Evolutionary conservation across 2,113 vertebrate species (phyloP), one percentile per base, ranked within the genome.

Genomic region (Pangasianodon gigas): DNA sequence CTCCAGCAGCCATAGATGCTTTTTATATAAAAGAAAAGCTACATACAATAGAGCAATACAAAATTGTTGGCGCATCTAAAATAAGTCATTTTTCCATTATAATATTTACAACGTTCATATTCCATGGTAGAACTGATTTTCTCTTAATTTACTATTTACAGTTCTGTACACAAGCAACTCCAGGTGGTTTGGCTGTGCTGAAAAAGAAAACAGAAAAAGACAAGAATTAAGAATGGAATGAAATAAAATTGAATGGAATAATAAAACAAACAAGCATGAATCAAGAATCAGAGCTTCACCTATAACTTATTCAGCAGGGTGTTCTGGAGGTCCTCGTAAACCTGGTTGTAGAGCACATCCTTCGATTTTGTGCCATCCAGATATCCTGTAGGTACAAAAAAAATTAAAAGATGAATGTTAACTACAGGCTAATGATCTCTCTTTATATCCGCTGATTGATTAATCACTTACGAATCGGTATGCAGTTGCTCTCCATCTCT

Each of bases 251-350:
- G 1, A 89, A 24, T 11, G 44, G 16, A 80, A 85, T 32, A 71
- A 67, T 48, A 32, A 71, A 29, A 58, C 13, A 46, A 8, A 19
- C 24, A 51, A 4, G 37, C 4, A 0, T 16, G 24, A 51, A 32
- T 46, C 21, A 29, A 51, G 58, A 83, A 37, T n/a, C 26, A 37
- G 9, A 0, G 2, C 69, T 74, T 89, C 92, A 95, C 96, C 96
- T 97, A 97, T 91, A 90, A 96, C 58, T 86, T 74, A 82, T 98
- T 98, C 6, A 94, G 94, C 90, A 97, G 90, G 81, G 90, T 91
- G 91, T 96, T 97, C 86, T 96, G 95, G 60, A 96, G 88, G 65
- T 95, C 94, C 92, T 94, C 93, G 74, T 93, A 95, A 11, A 94
- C 96, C 60, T 87, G 83, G 90, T 92, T 94, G 90, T 95, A 96